Evolutionary conservation across 23 tunicate genomes (phyloP), one percentile per base, ranked within the genome.

Genomic region (Botrylloides violaceus): DNA sequence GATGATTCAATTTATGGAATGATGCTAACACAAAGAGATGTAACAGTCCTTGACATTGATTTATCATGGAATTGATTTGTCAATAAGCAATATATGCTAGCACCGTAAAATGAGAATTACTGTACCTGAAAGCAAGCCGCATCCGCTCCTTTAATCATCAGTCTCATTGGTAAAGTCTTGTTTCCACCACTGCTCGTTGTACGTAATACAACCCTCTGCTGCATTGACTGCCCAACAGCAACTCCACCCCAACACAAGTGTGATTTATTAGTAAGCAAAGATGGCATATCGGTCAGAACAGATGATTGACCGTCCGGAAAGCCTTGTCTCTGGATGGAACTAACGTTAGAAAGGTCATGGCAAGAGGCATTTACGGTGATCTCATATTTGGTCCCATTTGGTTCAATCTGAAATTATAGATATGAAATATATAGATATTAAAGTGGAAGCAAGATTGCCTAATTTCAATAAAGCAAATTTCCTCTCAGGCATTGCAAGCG

Each of bases 161-260:
- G 65, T 34, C 94, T 68, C 74, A 68, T 68, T 0, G 74, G 74
- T 4, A 68, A 25, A 7, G 74, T 4, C 28, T 43, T 68, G 20
- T 39, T 35, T n/a, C 56, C 56, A 25, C 74, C 74, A 22, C 32
- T 39, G 28, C 59, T 68, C 26, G 74, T 64, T n/a, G n/a, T n/a
- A 62, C 75, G 63, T 3, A 87, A 75, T 78, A 80, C 64, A 37
- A 87, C 64, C 55, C 78, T 80, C 43, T 87, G 95, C 29, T 81
- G 78, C 22, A 30, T 31, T 19, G 86, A 80, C 74, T 59, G 24
- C 2, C 95, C 95, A 1, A 87, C 65, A 0, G 73, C 55, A 1
- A 87, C 95, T 24, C 95, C 95, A 29, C 86, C 86, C 95, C 95
- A 87, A 27, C 86, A 64, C 23, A 87, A 62, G n/a, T 76, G 82